Evolutionary conservation across 1,140 invertebrate genomes (phyloP), one percentile per base, ranked within the genome.

Genomic region (Brachionus rotundiformis): DNA sequence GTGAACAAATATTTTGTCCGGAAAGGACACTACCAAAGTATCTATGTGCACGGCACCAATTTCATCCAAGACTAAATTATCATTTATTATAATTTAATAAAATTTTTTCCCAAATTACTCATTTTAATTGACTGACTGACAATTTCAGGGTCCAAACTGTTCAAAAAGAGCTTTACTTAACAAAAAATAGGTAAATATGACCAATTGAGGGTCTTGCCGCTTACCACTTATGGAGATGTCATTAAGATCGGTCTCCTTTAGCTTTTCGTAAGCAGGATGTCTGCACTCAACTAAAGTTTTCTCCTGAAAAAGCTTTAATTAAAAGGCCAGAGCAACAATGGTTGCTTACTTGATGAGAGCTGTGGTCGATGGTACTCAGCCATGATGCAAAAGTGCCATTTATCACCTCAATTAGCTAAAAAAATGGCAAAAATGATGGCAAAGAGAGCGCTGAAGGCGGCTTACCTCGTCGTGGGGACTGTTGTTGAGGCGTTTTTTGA

Each of bases 381-480:
- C 76, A 79, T 39, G n/a, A 25, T 25, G 49, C 29, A 63, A 79
- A 79, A 19, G 76, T 79, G 2, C 19, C 31, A 59, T 63, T 79
- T 10, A 79, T 54, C 11, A 79, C 76, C 59, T 79, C 76, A 41
- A 63, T 19, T 16, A 79, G 13, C 76, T 79, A 4, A 13, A 13
- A n/a, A 19, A 31, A 59, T 36, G 16, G n/a, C 33, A 39, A 33
- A n/a, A 59, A 8, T 10, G 11, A 3, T 29, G 10, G 8, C n/a
- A 27, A 39, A 29, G 31, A 36, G 8, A 13, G 19, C 2, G 0
- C 10, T 36, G 23, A 16, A 8, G 5, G 36, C 39, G 47, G 29
- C 6, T 79, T 13, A 79, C 76, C 25, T 79, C 76, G 3, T 79
- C 76, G n/a, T 79, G 76, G 7, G 76, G 47, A 27, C n/a, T 79